These are phyloP conservation scores for Mesocentrotus franciscanus DNA, from an alignment of 53 echinoderm and acorn worm species.

Conservation along the genomic window DNA sequence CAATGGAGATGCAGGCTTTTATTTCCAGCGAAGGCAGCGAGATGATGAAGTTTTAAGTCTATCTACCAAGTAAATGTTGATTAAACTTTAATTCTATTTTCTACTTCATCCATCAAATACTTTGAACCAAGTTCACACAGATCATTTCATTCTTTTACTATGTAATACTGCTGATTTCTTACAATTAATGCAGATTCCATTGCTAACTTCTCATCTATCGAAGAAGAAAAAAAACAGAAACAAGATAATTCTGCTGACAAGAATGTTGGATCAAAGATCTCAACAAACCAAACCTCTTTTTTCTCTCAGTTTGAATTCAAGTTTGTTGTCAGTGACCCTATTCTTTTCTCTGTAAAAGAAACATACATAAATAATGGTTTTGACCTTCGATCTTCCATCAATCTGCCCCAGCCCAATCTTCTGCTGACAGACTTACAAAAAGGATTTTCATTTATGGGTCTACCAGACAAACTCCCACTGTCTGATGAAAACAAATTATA, in stretches of 20 bases:
- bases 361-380: constrained; percentile 55
- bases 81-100: not conserved
- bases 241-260: constrained; percentile 13
- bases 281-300: not conserved
- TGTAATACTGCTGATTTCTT: not conserved
- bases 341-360: constrained; percentile 55
- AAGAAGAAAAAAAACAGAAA: not conserved
- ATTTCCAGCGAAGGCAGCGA: not conserved
- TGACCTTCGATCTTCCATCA: constrained; percentile 44
- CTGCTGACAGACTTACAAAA: constrained; percentile 59
- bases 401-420: constrained; percentile 46
- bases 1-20: constrained; percentile 8
- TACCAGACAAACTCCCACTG: constrained; percentile 53
- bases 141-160: not conserved
- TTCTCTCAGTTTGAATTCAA: not conserved
- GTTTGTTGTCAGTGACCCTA: constrained; percentile 46
- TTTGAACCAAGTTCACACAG: not conserved
- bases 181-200: not conserved
- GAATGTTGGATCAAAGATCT: not conserved
- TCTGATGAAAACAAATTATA: constrained; percentile 36
- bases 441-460: constrained; percentile 41
- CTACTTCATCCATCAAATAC: not conserved
- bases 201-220: not conserved
- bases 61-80: not conserved
- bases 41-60: not conserved